Percentiles rank a stretch among this genome's conserved stretches.
Evolutionary conservation across 2,797 vertebrate genomes (phyloP).

Genomic region (Xiphophorus birchmanni): DNA sequence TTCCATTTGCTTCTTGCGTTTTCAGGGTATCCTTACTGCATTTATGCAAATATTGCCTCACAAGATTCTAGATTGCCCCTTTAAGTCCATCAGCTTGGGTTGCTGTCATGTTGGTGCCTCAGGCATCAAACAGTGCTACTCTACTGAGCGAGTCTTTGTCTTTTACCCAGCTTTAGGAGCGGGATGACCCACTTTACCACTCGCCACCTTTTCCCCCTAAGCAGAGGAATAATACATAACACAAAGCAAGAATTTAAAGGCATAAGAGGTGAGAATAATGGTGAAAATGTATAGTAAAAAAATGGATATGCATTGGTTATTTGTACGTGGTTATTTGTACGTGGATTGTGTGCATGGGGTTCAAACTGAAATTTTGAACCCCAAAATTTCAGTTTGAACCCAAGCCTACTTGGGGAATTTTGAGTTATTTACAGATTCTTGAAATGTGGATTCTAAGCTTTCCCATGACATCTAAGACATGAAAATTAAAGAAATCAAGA

Average conservation of each 20-base stretch:
- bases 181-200: conserved; percentile 67
- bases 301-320: conserved; percentile 33
- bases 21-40: conserved; percentile 15
- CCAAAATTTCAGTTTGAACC: no score
- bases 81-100: conserved; percentile 60
- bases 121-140: conserved; percentile 57
- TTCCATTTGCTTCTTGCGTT: not conserved
- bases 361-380: conserved; percentile 1
- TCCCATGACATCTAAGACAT: no score
- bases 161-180: conserved; percentile 35
- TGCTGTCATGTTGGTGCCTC: conserved; percentile 60
- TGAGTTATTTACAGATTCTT: no score
- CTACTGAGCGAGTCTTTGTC: conserved; percentile 42
- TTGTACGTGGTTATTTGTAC: conserved; percentile 17
- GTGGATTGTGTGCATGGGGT: conserved; percentile 19
- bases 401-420: no score
- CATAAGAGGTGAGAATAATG: conserved; percentile 19
- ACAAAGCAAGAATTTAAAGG: conserved; percentile 26
- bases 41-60: conserved; percentile 42
- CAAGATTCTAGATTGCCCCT: conserved; percentile 25
- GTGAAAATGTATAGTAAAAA: conserved; percentile 17
- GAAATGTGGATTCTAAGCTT: no score
- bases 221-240: conserved; percentile 11
- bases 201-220: conserved; percentile 19
- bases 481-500: no score